These are phyloP conservation scores for Beris chalybata DNA, from an alignment of 2,888 invertebrate genomes.

Conservation along the genomic window DNA sequence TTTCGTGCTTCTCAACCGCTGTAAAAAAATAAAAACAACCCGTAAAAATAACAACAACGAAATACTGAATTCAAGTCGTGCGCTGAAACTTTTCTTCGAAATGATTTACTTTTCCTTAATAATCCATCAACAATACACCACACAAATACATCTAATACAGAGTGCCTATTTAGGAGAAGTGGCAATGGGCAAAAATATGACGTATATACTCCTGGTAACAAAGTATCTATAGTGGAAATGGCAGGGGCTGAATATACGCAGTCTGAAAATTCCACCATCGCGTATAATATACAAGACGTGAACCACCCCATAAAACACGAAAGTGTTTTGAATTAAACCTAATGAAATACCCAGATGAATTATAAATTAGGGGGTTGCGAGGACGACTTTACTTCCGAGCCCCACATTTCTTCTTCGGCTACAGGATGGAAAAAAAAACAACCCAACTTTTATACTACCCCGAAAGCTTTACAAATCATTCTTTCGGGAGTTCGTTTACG, in stretches of 20 bases:
- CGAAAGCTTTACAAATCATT: conserved; percentile 27
- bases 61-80: not conserved
- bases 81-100: conserved; percentile 1
- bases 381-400: too few species aligned
- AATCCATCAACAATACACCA: conserved; percentile 24
- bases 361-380: conserved; percentile 42
- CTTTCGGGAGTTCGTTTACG: conserved; percentile 28
- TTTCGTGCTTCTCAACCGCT: not conserved
- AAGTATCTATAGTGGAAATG: not conserved
- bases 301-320: conserved; percentile 41
- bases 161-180: conserved; percentile 18
- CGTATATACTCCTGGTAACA: conserved; percentile 4
- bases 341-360: conserved; percentile 46
- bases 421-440: too few species aligned
- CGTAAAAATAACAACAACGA: not conserved
- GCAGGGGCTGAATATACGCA: conserved; percentile 9
- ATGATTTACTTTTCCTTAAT: conserved; percentile 32
- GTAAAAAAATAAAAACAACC: not conserved
- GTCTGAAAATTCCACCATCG: conserved; percentile 9
- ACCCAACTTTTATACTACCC: conserved; percentile 6
- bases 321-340: conserved; percentile 46
- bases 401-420: too few species aligned
- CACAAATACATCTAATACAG: conserved; percentile 7
- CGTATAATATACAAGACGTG: conserved; percentile 29
- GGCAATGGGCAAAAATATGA: conserved; percentile 25